Evolutionary conservation across 2,888 invertebrate species (phyloP).

Genomic region (Heteropelma amictum): DNA sequence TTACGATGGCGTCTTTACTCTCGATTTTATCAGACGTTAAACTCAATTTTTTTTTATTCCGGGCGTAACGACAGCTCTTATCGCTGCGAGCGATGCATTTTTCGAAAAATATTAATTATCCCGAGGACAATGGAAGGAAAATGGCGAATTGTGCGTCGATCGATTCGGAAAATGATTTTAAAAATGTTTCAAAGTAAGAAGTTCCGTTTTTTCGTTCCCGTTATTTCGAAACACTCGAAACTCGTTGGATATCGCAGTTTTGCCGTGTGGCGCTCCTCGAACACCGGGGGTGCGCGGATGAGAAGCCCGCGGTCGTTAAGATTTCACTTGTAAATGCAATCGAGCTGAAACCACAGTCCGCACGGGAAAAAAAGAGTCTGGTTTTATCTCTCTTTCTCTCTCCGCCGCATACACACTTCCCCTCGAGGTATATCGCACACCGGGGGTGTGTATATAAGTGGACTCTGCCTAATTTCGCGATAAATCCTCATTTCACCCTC

Average conservation of each 20-base stretch:
- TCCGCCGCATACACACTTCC: conserved; percentile 30
- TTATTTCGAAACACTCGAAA: not conserved
- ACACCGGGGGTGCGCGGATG: conserved; percentile 3
- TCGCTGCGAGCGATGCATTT: too few relatives aligned
- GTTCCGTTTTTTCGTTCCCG: not conserved
- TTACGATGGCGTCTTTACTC: too few relatives aligned
- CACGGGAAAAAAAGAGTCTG: not conserved
- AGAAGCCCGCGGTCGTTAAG: conserved; percentile 32
- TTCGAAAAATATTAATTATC: too few relatives aligned
- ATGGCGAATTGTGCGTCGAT: too few relatives aligned
- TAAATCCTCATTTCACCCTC: conserved; percentile 31
- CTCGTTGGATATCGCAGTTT: conserved; percentile 11
- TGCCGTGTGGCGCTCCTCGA: not conserved
- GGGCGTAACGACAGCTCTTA: too few relatives aligned
- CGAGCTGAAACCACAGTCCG: conserved; percentile 51
- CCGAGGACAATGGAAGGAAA: too few relatives aligned
- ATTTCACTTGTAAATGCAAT: conserved; percentile 57
- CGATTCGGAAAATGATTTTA: too few relatives aligned
- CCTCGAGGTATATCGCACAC: too few relatives aligned
- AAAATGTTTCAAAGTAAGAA: too few relatives aligned
- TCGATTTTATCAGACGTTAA: too few relatives aligned
- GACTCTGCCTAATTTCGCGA: conserved; percentile 38
- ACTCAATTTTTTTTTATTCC: too few relatives aligned
- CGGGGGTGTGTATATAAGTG: conserved; percentile 16
- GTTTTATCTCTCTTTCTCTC: conserved; percentile 7